Conservation (phyloP, 2,888 invertebrate genomes). For the Argynnis bischoffii region DNA sequence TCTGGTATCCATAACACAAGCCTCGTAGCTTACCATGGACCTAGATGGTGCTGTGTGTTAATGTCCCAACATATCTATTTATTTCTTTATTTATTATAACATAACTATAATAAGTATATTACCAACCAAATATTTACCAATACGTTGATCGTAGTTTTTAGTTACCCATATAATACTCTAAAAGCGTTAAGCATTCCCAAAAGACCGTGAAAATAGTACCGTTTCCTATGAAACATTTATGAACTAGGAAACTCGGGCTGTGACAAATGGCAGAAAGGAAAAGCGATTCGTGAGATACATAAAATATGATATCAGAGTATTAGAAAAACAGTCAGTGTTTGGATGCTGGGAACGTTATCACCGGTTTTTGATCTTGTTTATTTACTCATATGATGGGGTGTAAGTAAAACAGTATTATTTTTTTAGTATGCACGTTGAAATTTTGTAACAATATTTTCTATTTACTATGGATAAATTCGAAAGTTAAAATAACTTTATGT, state of each 20-base stretch:
- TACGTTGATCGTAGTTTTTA: constrained; percentile 2
- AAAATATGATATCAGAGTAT: constrained; percentile 24
- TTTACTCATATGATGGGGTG: constrained; percentile 8
- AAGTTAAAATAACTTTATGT: too few relatives aligned
- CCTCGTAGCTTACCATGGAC: too few relatives aligned
- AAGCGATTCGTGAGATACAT: constrained; percentile 15
- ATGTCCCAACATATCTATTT: too few relatives aligned
- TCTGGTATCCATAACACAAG: too few relatives aligned
- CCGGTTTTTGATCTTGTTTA: constrained; percentile 9
- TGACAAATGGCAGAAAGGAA: constrained; percentile 36
- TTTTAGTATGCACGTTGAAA: neutral
- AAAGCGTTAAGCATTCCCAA: constrained; percentile 26
- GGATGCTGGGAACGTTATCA: constrained; percentile 4
- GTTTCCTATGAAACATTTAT: constrained; percentile 40
- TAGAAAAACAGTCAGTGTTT: constrained; percentile 21
- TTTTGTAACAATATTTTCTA: constrained; percentile 1
- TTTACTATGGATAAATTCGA: too few relatives aligned
- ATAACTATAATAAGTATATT: too few relatives aligned
- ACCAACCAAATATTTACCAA: too few relatives aligned
- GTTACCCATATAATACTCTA: constrained; percentile 12
- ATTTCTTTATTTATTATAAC: too few relatives aligned
- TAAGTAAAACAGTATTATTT: constrained; percentile 2
- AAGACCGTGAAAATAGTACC: constrained; percentile 17
- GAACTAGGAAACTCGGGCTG: constrained; percentile 29
- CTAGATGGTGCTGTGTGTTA: too few relatives aligned